Conservation (phyloP, 2,797 vertebrate species). For the Myiotriccus ornatus region DNA sequence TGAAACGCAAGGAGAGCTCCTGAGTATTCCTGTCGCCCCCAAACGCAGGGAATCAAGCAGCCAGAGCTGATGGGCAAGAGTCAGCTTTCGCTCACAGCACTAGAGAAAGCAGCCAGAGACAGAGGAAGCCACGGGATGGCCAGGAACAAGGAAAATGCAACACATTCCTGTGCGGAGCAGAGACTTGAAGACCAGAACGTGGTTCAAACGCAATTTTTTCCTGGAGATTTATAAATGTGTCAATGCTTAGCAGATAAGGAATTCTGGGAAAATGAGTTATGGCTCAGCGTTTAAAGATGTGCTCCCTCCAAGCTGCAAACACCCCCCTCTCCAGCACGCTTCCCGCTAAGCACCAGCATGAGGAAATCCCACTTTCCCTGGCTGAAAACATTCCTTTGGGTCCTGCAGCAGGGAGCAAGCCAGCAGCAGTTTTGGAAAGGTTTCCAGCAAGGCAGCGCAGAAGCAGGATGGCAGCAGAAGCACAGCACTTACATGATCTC, state of each 20-base stretch:
- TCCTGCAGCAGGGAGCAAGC: not conserved
- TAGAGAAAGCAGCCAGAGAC: not conserved
- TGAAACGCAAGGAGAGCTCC: not conserved
- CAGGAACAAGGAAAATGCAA: not conserved
- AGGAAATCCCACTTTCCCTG: rapidly evolving
- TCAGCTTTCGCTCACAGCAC: rapidly evolving
- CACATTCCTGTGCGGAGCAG: rapidly evolving
- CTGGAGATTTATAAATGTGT: not conserved
- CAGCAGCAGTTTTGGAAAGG: not conserved
- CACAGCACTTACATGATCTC: slow-evolving; percentile 71
- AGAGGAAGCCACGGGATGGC: rapidly evolving
- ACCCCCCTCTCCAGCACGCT: rapidly evolving
- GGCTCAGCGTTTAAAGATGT: not conserved
- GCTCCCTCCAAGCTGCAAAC: not conserved
- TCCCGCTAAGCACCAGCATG: not conserved
- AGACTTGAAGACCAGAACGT: not conserved
- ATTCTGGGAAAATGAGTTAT: not conserved
- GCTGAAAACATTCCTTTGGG: not conserved
- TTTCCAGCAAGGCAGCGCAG: rapidly evolving
- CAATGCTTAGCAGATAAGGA: rapidly evolving
- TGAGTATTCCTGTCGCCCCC: not conserved
- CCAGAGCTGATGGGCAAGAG: not conserved
- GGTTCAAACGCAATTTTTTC: not conserved
- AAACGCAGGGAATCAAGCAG: not conserved
- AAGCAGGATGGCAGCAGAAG: rapidly evolving